Base-by-base conservation (phyloP, 2,797 vertebrate genomes). In the Chelon labrosus region DNA sequence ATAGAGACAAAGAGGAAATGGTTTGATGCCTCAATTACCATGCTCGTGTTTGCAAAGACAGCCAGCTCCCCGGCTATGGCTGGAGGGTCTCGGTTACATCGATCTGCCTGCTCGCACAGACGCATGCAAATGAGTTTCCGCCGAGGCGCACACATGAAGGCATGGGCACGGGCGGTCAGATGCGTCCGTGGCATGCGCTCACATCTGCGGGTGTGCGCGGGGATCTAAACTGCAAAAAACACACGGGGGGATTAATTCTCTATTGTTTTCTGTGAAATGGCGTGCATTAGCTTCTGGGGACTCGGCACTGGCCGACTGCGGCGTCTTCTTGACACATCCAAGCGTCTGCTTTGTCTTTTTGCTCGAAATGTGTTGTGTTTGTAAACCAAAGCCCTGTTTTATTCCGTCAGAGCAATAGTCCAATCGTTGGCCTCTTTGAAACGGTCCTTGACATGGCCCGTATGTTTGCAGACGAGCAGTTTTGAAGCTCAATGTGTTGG, bases 21-120 rank as follows among this genome's bases (percentile, higher is more conserved):
- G 85, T 80, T 83, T 75, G 87, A 89, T 78, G 82, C 82, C 89
- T 88, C 86, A 86, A 88, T 92, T 90, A 90, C 70, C 73, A 53
- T 63, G 69, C 79, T 81, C 61, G 25, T 88, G 82, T 88, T 86
- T 79, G 79, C 79, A 84, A 75, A 80, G 86, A 74, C 70, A 73
- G 80, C 79, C 65, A 68, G 71, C 71, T 59, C 65, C 44, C 4
- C 22, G 52, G 85, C 68, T 65, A 60, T 62, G 70, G 69, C 84
- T 81, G 74, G 62, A 51, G 84, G 75, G 73, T 74, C 78, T 85
- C 85, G 1, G 73, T 86, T 76, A 81, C 83, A 78, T 68, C 50
- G 81, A 84, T 85, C 82, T 44, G 71, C 77, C 58, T 6, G 60
- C 81, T 76, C 80, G 7, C 68, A 44, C 72, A 65, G 72, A 78